Conservation (phyloP, 2,113 vertebrate species). For the Xenus cinereus region DNA sequence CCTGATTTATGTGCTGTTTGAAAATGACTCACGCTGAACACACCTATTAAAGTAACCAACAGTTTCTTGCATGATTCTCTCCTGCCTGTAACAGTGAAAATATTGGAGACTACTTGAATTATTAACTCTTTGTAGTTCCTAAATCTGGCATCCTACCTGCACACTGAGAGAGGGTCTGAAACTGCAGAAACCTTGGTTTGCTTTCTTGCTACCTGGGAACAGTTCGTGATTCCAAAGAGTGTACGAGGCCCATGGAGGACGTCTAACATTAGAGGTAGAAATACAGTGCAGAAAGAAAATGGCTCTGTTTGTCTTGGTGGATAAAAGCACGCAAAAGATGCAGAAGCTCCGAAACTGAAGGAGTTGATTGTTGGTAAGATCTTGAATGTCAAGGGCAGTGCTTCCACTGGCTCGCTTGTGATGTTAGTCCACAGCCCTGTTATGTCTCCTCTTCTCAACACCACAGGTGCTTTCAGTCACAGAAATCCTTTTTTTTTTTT, state of each 20-base stretch:
- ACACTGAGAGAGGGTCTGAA: neutral
- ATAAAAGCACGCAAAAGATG: neutral
- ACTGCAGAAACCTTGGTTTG: neutral
- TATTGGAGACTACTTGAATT: neutral
- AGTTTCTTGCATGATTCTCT: neutral
- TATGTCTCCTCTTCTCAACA: neutral
- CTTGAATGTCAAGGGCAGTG: neutral
- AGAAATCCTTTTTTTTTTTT: neutral
- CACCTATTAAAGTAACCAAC: neutral
- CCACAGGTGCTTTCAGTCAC: neutral
- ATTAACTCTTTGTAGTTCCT: neutral
- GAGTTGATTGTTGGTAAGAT: neutral
- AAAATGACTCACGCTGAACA: neutral
- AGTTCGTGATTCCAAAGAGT: neutral
- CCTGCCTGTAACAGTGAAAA: neutral
- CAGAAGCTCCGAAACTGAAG: neutral
- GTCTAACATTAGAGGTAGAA: neutral
- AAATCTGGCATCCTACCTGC: neutral
- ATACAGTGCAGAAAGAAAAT: neutral
- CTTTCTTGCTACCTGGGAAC: neutral
- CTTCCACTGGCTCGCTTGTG: neutral
- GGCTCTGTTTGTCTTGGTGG: neutral
- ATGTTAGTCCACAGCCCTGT: neutral
- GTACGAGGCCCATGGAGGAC: neutral
- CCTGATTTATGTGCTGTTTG: neutral